These are phyloP conservation scores for Crotophaga sulcirostris DNA, from an alignment of 2,113 vertebrate species.

Conservation along the genomic window DNA sequence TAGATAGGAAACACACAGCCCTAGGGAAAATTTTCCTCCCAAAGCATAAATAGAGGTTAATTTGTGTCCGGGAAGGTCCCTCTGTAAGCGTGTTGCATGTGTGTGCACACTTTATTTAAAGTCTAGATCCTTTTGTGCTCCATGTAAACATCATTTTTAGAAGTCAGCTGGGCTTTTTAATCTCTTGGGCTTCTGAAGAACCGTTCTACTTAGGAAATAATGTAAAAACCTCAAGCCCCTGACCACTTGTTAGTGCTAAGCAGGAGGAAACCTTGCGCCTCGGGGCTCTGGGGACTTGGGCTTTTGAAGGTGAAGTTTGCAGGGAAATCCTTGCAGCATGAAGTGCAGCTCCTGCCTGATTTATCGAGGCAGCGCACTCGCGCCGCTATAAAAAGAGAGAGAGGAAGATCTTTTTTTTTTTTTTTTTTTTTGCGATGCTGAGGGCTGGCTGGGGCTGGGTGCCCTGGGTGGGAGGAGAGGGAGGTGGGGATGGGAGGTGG, in stretches of 20 bases:
- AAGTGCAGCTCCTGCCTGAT: not conserved
- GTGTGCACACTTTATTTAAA: not conserved
- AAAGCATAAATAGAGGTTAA: not conserved
- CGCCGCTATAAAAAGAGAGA: not conserved
- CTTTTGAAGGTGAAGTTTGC: constrained; percentile 36
- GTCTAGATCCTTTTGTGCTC: not conserved
- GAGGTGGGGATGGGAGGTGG: not conserved
- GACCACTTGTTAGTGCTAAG: not conserved
- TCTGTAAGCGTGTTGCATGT: not conserved
- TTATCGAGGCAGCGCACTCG: not conserved
- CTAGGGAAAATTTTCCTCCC: not conserved
- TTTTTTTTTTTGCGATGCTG: not conserved
- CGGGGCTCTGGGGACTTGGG: not conserved
- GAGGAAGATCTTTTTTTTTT: not conserved
- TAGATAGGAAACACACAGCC: not conserved
- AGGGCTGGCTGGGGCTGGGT: not conserved
- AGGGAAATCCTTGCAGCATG: constrained; percentile 10
- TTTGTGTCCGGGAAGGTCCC: not conserved
- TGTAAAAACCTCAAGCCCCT: not conserved
- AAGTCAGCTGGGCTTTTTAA: not conserved
- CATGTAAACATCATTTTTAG: not conserved
- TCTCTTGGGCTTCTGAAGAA: not conserved
- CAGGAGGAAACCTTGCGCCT: not conserved
- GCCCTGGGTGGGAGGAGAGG: not conserved
- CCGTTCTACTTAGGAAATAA: not conserved